A percentile compares a stretch with the other conserved stretches of the same genome.
Conservation (phyloP, 1,140 invertebrate species). For the Melipona quadrifasciata region DNA sequence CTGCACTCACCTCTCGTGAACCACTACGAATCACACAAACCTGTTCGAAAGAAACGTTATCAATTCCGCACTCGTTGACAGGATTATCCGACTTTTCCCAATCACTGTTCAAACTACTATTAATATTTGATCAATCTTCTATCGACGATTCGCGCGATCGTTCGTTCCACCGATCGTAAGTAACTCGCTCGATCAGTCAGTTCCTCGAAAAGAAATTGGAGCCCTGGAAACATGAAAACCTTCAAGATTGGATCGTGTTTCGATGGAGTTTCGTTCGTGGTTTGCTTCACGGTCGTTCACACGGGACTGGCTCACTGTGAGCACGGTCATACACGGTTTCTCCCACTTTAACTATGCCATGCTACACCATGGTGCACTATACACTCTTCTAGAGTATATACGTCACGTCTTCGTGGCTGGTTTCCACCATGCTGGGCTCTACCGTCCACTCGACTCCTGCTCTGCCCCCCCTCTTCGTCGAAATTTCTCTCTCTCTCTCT, state of each 20-base stretch:
- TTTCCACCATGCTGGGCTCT: constrained; percentile 45
- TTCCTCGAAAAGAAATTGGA: too few relatives aligned
- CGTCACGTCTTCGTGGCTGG: constrained; percentile 62
- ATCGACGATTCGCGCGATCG: not conserved
- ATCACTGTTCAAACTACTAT: not conserved
- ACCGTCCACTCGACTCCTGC: constrained; percentile 25
- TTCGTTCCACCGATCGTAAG: not conserved
- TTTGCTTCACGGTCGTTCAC: constrained; percentile 73
- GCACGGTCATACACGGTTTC: constrained; percentile 68
- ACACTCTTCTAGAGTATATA: constrained; percentile 45
- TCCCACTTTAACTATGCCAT: constrained; percentile 69
- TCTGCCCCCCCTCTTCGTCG: not conserved
- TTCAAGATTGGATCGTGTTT: constrained; percentile 30
- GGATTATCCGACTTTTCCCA: constrained; percentile 5
- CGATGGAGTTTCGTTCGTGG: constrained; percentile 60
- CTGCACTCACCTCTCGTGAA: not conserved
- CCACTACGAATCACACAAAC: constrained; percentile 3
- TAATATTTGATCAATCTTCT: too few relatives aligned
- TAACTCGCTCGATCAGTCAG: not conserved
- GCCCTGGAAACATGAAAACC: constrained; percentile 1
- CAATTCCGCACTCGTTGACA: not conserved
- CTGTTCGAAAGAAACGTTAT: not conserved
- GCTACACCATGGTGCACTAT: constrained; percentile 62
- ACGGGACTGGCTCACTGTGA: constrained; percentile 70
- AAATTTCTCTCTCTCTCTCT: not conserved